phyloP scores from a whole-genome alignment of 2,113 vertebrate species.

The Eurypyga helias region DNA sequence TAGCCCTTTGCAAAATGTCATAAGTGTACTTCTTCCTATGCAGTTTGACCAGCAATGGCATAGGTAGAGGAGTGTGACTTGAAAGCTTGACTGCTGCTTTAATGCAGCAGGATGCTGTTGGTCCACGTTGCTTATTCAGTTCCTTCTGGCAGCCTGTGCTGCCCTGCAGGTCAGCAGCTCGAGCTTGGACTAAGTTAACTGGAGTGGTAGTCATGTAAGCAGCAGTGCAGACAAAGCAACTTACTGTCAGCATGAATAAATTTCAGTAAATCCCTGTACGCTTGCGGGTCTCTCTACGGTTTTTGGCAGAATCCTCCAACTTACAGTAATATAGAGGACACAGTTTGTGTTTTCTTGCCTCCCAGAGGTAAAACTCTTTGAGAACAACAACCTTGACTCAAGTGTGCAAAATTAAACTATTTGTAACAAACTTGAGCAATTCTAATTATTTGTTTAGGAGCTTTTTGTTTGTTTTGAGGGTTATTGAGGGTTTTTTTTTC shows the following conservation, averaged over 20 bases:
- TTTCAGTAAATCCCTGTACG: neutral
- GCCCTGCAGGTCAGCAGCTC: neutral
- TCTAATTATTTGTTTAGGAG: constrained; percentile 5
- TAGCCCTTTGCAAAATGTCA: neutral
- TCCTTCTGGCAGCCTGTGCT: neutral
- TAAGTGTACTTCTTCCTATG: neutral
- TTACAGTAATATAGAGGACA: neutral
- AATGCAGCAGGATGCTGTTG: neutral
- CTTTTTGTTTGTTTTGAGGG: constrained; percentile 30
- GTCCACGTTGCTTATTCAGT: neutral
- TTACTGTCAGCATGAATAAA: neutral
- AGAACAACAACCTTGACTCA: constrained; percentile 54
- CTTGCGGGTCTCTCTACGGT: neutral
- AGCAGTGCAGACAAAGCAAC: neutral
- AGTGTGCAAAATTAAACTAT: constrained; percentile 60
- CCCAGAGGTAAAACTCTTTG: neutral
- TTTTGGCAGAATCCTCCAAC: neutral
- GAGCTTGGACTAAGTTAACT: neutral
- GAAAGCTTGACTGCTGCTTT: neutral
- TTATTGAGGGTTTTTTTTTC: constrained; percentile 40
- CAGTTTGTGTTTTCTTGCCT: neutral
- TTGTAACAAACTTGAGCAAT: neutral
- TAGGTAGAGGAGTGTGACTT: neutral
- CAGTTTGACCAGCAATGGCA: neutral
- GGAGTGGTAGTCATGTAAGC: neutral